A percentile compares a stretch with the other conserved stretches of the same genome.
These are phyloP conservation scores for Pollachius pollachius DNA, from an alignment of 2,113 vertebrate species.

Conservation along the genomic window DNA sequence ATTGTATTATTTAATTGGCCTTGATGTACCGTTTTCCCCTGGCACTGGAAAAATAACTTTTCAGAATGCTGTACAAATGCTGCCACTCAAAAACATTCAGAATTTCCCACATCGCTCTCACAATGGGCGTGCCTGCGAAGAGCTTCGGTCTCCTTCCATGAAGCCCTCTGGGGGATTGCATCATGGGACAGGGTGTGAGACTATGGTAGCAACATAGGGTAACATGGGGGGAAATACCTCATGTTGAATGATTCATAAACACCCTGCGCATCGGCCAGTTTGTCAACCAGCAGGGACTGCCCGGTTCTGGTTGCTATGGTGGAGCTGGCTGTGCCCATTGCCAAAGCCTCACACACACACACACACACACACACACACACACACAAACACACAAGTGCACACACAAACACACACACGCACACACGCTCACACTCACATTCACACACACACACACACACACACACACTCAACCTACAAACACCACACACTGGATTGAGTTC, in stretches of 20 bases:
- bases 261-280: conserved; percentile 40
- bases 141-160: conserved; percentile 51
- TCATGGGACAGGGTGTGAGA: conserved; percentile 56
- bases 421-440: too few species aligned
- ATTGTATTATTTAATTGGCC: conserved; percentile 3
- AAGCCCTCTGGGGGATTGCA: conserved; percentile 58
- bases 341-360: too few species aligned
- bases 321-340: too few species aligned
- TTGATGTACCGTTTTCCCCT: conserved; percentile 22
- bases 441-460: too few species aligned
- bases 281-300: conserved; percentile 29
- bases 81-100: conserved; percentile 54
- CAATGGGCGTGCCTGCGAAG: conserved; percentile 61
- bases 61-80: conserved; percentile 50
- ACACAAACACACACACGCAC: too few species aligned
- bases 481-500: too few species aligned
- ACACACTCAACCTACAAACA: too few species aligned
- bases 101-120: conserved; percentile 54
- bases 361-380: too few species aligned
- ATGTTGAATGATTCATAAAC: conserved; percentile 65
- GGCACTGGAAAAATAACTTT: conserved; percentile 30
- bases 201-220: conserved; percentile 56
- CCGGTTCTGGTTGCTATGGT: conserved; percentile 23
- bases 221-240: conserved; percentile 62
- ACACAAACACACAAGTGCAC: too few species aligned